phyloP scores from a whole-genome alignment of 2,113 vertebrate species.

The Smithornis capensis region DNA sequence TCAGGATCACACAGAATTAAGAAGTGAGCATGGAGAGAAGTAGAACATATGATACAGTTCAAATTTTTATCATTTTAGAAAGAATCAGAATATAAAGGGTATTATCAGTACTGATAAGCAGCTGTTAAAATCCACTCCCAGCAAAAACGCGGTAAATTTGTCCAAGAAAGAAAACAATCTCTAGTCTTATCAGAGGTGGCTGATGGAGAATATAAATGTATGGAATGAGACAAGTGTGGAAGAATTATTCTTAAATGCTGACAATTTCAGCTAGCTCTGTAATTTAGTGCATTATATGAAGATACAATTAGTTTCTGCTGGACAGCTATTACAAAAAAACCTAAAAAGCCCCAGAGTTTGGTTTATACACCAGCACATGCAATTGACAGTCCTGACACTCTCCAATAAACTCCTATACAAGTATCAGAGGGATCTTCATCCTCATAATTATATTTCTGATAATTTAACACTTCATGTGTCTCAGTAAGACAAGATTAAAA shows the following conservation, averaged over 20 bases:
- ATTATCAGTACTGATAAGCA: not conserved
- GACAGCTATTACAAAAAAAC: not conserved
- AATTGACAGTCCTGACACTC: fast-evolving
- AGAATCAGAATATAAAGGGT: not conserved
- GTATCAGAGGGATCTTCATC: not conserved
- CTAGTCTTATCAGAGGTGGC: not conserved
- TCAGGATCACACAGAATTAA: not conserved
- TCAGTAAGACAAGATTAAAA: too few relatives aligned
- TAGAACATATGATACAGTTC: not conserved
- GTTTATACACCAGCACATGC: not conserved
- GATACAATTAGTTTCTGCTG: not conserved
- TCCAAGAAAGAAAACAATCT: not conserved
- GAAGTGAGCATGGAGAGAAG: not conserved
- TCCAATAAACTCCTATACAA: not conserved
- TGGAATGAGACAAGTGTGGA: not conserved
- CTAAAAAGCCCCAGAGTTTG: fast-evolving
- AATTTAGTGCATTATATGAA: not conserved
- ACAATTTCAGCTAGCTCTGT: not conserved
- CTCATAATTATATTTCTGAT: not conserved
- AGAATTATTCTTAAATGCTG: not conserved
- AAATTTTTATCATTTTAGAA: not conserved
- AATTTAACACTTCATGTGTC: too few relatives aligned
- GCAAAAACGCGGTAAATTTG: not conserved
- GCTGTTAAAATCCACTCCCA: not conserved
- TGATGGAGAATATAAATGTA: not conserved